Base-by-base conservation (phyloP, 2,113 vertebrate species). In the Menura novaehollandiae region DNA sequence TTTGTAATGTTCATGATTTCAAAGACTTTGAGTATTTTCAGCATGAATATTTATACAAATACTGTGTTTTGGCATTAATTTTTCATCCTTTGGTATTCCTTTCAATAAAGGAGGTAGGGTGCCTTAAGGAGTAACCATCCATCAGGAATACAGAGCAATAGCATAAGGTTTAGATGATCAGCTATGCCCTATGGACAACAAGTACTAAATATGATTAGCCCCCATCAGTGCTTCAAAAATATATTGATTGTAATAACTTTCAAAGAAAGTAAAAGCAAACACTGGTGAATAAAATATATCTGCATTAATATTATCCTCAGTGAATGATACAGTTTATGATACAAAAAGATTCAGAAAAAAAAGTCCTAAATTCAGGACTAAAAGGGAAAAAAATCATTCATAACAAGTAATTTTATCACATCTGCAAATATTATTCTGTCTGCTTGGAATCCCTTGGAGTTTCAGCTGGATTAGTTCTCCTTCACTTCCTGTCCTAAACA, bases 401-500 rank as follows among this genome's bases (percentile, higher is more conserved):
- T 64, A 86, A 84, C 37, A 53, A 85, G 66, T 43, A 91, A 86
- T 88, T 95, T 88, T 95, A 77, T 93, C 92, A 86, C 67, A 74
- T 94, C 85, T 90, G 59, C 88, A 95, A 95, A 90, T 94, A 93
- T 92, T 93, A 92, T 92, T 95, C 75, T 88, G 75, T 95, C 91
- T 94, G 59, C 59, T 88, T 96, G 91, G 75, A 97, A 92, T 35
- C n/a, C 72, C 33, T 58, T 91, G 35, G 91, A 90, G 85, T 92
- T 96, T 96, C 55, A 51, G 72, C 67, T 86, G 91, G 91, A 88
- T 96, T 96, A 94, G 94, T 93, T 96, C 82, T 88, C 85, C 71
- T 93, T 94, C 88, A 88, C 82, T 95, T 97, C 91, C 88, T 93
- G 79, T 86, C 85, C 91, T 91, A 94, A 94, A 92, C 46, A 84